phyloP scores from a whole-genome alignment of 2,888 invertebrate genomes.

The Lordiphosa andalusiaca region DNA sequence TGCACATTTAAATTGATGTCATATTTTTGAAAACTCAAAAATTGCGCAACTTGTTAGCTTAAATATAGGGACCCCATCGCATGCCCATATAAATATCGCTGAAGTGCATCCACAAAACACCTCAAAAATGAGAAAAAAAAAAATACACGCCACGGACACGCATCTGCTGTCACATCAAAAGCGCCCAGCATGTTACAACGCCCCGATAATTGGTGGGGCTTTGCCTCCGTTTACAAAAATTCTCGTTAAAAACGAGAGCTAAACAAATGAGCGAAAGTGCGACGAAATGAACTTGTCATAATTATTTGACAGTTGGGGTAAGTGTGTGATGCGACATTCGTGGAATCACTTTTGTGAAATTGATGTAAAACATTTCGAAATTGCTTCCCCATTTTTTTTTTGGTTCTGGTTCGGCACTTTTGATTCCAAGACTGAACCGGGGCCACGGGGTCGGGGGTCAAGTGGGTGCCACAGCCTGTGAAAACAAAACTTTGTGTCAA shows the following conservation, averaged over 20 bases:
- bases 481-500: conserved; percentile 52
- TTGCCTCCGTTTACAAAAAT: conserved; percentile 56
- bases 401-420: conserved; percentile 52
- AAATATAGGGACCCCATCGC: not conserved
- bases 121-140: conserved; percentile 1
- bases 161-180: conserved; percentile 76
- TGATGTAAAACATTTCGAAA: conserved; percentile 69
- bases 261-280: conserved; percentile 71
- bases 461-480: conserved; percentile 65
- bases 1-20: conserved; percentile 4
- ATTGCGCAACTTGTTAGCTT: not conserved
- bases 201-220: conserved; percentile 69
- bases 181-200: conserved; percentile 61
- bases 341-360: conserved; percentile 41
- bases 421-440: conserved; percentile 49
- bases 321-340: conserved; percentile 41
- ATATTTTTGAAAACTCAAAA: conserved; percentile 13
- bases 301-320: conserved; percentile 73
- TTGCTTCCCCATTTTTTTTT: conserved; percentile 27
- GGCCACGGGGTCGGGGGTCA: conserved; percentile 49
- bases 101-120: conserved; percentile 24
- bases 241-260: conserved; percentile 55
- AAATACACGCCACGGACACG: conserved; percentile 28
- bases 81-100: conserved; percentile 11
- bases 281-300: conserved; percentile 78